Evolutionary conservation across 2,113 vertebrate genomes (phyloP).

Genomic region (Emberiza fucata): DNA sequence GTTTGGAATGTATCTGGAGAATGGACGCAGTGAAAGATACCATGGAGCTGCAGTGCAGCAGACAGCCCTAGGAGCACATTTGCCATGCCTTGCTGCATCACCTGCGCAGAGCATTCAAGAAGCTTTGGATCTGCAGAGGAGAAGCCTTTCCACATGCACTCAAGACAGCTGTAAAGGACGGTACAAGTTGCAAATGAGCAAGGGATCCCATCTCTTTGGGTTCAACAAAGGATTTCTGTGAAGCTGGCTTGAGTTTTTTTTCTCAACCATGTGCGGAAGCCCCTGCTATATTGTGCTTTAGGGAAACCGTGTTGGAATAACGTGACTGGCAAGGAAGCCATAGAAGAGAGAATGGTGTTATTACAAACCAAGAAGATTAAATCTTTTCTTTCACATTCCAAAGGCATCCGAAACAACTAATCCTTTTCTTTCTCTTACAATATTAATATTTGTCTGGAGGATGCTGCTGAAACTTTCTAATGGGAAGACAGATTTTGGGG

Average conservation of each 20-base stretch:
- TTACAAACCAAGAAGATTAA: background rate
- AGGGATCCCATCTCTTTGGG: background rate
- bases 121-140: background rate
- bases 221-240: background rate
- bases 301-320: background rate
- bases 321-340: background rate
- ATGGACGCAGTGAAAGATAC: background rate
- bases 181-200: background rate
- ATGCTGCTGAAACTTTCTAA: background rate
- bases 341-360: background rate
- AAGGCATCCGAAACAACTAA: background rate
- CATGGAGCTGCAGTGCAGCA: background rate
- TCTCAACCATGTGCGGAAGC: background rate
- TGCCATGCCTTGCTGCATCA: background rate
- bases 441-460: background rate
- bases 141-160: background rate
- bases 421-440: background rate
- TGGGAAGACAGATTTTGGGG: background rate
- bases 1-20: background rate
- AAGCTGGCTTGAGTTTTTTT: background rate
- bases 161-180: background rate
- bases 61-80: background rate
- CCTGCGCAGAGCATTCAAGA: background rate
- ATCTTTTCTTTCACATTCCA: conserved; percentile 31
- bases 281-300: background rate